Conservation (phyloP, 2,888 invertebrate species). For the Isoperla grammatica region DNA sequence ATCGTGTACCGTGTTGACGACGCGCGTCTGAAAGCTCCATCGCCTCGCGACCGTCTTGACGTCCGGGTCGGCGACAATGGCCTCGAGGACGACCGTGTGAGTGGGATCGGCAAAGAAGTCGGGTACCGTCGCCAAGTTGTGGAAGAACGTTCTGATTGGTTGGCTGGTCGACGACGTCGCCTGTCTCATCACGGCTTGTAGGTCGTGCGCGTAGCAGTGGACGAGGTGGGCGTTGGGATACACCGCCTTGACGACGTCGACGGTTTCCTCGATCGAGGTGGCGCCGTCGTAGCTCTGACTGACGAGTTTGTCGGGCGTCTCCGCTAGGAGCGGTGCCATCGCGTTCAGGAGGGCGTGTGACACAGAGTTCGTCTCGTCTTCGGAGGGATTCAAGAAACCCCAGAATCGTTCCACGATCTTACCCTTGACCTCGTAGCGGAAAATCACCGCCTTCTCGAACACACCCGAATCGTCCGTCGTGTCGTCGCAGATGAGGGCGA, state of each 20-base stretch:
- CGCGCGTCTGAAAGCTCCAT: conserved; percentile 31
- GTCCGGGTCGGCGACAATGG: conserved; percentile 30
- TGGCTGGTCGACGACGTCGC: conserved; percentile 32
- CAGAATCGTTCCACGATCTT: conserved; percentile 30
- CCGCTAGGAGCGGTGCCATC: conserved; percentile 18
- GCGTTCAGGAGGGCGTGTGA: conserved; percentile 29
- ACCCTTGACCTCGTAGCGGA: conserved; percentile 28
- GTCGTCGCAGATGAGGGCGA: conserved; percentile 30
- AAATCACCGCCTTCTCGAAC: conserved; percentile 28
- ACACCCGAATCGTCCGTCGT: conserved; percentile 29
- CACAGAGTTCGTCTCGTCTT: conserved; percentile 24
- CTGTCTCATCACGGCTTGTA: conserved; percentile 34
- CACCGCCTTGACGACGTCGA: not conserved
- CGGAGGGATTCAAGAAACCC: conserved; percentile 22
- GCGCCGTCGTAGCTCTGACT: conserved; percentile 35
- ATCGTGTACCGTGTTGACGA: conserved; percentile 30
- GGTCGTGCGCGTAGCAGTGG: conserved; percentile 34
- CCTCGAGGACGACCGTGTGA: conserved; percentile 33
- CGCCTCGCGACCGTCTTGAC: conserved; percentile 21
- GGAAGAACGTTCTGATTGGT: conserved; percentile 36
- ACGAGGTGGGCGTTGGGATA: conserved; percentile 33
- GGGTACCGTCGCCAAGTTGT: conserved; percentile 35
- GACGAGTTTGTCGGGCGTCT: conserved; percentile 32
- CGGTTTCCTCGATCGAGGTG: conserved; percentile 11
- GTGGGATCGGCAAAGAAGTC: conserved; percentile 35